A percentile compares a stretch with the other conserved stretches of the same genome.
phyloP scores from a whole-genome alignment of 2,888 invertebrate genomes.

The Cantharis nigra region DNA sequence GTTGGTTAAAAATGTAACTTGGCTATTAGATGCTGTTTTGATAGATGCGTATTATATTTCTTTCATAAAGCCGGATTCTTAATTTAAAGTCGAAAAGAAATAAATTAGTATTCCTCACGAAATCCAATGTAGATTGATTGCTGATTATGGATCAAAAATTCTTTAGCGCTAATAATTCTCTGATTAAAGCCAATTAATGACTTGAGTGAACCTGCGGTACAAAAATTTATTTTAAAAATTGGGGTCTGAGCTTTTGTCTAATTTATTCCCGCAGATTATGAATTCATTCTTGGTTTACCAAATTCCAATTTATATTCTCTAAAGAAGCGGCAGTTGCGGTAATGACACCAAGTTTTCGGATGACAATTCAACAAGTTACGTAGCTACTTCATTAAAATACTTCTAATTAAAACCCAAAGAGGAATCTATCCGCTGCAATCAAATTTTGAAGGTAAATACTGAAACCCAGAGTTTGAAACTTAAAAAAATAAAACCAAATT shows the following conservation, averaged over 20 bases:
- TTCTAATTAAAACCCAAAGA: not conserved
- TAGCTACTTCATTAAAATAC: not conserved
- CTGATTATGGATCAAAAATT: not conserved
- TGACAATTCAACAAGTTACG: not conserved
- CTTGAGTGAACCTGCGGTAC: not conserved
- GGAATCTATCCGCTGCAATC: not conserved
- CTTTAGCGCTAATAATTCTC: not conserved
- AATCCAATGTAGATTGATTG: not conserved
- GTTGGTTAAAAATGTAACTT: too few species aligned
- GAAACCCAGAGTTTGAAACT: not conserved
- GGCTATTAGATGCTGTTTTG: too few species aligned
- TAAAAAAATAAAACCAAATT: not conserved
- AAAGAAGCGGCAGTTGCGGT: not conserved
- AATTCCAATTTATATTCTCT: not conserved
- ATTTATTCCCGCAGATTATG: not conserved
- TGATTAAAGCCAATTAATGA: not conserved
- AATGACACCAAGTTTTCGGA: not conserved
- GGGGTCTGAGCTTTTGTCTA: not conserved
- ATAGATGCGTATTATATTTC: too few species aligned
- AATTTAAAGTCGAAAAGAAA: too few species aligned
- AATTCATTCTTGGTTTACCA: not conserved
- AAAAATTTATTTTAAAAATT: not conserved
- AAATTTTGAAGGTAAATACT: not conserved
- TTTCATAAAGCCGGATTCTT: too few species aligned
- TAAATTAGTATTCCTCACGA: too few species aligned